A percentile compares a stretch with the other conserved stretches of the same genome.
These are phyloP conservation scores for Rhinolophus ferrumequinum DNA, from an alignment of 2,113 vertebrate species.

Conservation along the genomic window DNA sequence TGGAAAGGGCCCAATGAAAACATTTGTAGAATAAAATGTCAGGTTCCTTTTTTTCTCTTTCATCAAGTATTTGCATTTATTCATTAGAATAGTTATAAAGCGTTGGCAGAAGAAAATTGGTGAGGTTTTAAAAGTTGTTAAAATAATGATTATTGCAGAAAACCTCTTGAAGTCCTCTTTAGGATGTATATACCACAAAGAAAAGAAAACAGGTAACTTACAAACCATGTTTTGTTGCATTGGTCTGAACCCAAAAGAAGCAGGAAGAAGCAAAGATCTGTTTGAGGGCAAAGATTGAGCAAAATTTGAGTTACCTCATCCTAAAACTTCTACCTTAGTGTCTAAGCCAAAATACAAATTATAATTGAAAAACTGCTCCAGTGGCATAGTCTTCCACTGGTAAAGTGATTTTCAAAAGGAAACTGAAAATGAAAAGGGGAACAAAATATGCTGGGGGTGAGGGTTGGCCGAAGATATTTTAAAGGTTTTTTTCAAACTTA, in stretches of 20 bases:
- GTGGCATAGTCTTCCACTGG: not conserved
- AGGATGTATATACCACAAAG: not conserved
- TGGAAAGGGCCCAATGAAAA: not conserved
- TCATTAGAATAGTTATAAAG: not conserved
- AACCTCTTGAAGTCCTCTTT: not conserved
- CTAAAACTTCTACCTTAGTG: not conserved
- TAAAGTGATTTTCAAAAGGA: constrained; percentile 63
- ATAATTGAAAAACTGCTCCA: not conserved
- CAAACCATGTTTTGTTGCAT: not conserved
- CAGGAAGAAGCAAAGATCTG: not conserved
- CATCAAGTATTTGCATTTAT: not conserved
- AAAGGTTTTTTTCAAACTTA: not conserved
- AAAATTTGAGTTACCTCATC: constrained; percentile 3
- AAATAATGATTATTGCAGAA: not conserved
- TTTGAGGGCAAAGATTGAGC: not conserved
- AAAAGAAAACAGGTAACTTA: not conserved
- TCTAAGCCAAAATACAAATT: not conserved
- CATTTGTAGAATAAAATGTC: not conserved
- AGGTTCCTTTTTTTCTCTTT: not conserved
- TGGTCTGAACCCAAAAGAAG: not conserved
- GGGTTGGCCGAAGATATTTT: not conserved
- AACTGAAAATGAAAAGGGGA: constrained; percentile 79
- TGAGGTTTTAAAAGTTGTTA: not conserved
- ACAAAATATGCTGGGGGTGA: constrained; percentile 43
- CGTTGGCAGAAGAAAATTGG: not conserved